A percentile compares a stretch with the other conserved stretches of the same genome.
phyloP scores from a whole-genome alignment of 2,888 invertebrate species.

The Eulithis testata region DNA sequence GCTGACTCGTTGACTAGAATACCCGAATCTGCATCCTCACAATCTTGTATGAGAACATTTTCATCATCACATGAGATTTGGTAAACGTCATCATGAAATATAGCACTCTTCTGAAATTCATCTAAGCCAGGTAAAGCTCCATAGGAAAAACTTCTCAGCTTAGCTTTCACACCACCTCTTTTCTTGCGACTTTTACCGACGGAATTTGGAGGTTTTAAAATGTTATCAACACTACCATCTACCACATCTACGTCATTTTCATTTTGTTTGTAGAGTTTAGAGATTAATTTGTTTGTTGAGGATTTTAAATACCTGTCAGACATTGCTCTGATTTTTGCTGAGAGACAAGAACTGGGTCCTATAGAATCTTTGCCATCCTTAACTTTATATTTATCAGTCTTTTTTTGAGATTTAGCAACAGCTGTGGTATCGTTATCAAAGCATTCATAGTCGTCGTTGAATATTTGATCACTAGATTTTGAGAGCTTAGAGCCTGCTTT shows the following conservation, averaged over 20 bases:
- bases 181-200: slow-evolving; percentile 71
- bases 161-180: slow-evolving; percentile 76
- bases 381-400: slow-evolving; percentile 79
- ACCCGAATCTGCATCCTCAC: slow-evolving; percentile 90
- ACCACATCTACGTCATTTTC: slow-evolving; percentile 64
- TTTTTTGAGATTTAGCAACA: slow-evolving; percentile 69
- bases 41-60: slow-evolving; percentile 84
- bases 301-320: slow-evolving; percentile 89
- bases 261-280: slow-evolving; percentile 86
- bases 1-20: slow-evolving; percentile 90
- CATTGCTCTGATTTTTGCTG: slow-evolving; percentile 89
- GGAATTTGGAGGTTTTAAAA: slow-evolving; percentile 62
- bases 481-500: slow-evolving; percentile 77
- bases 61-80: slow-evolving; percentile 81
- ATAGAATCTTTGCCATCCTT: slow-evolving; percentile 78
- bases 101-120: slow-evolving; percentile 86
- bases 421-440: slow-evolving; percentile 61
- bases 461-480: slow-evolving; percentile 83
- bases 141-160: slow-evolving; percentile 89
- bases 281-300: slow-evolving; percentile 88
- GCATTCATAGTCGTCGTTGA: slow-evolving; percentile 79
- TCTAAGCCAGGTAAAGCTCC: slow-evolving; percentile 90
- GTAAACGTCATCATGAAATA: slow-evolving; percentile 86
- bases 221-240: slow-evolving; percentile 59
- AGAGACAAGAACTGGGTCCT: slow-evolving; percentile 86